phyloP scores from a whole-genome alignment of 2,797 vertebrate genomes.

The Molossus alvarezi region DNA sequence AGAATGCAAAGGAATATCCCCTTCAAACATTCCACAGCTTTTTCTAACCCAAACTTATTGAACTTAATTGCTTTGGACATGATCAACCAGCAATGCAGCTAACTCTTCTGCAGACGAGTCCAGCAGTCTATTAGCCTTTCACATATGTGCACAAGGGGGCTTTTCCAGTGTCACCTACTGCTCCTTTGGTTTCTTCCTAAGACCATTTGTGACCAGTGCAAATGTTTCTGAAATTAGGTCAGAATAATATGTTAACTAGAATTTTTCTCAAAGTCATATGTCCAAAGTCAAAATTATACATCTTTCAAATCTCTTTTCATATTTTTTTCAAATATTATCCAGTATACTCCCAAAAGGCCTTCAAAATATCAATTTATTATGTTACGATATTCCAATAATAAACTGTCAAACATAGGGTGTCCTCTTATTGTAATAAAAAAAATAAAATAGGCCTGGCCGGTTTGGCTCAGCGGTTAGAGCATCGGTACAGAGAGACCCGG shows the following conservation, averaged over 20 bases:
- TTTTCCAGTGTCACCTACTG: background rate
- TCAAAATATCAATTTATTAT: conserved; percentile 34
- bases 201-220: background rate
- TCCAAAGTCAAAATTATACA: background rate
- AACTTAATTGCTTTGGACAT: background rate
- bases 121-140: background rate
- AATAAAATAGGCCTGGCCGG: too few relatives aligned
- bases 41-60: background rate
- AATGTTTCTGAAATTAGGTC: background rate
- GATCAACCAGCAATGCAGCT: background rate
- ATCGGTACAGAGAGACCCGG: too few relatives aligned
- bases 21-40: background rate
- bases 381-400: conserved; percentile 18
- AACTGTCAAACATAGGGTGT: conserved; percentile 22
- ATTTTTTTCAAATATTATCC: background rate
- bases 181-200: background rate
- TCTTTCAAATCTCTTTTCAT: background rate
- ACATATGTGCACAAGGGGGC: background rate
- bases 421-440: background rate
- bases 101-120: background rate
- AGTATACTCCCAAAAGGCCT: background rate
- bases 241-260: background rate
- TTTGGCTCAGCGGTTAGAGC: too few relatives aligned
- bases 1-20: background rate
- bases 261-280: background rate